These are phyloP conservation scores for Xiphorhynchus erythropygius DNA, from an alignment of 2,797 vertebrate genomes.

Conservation along the genomic window DNA sequence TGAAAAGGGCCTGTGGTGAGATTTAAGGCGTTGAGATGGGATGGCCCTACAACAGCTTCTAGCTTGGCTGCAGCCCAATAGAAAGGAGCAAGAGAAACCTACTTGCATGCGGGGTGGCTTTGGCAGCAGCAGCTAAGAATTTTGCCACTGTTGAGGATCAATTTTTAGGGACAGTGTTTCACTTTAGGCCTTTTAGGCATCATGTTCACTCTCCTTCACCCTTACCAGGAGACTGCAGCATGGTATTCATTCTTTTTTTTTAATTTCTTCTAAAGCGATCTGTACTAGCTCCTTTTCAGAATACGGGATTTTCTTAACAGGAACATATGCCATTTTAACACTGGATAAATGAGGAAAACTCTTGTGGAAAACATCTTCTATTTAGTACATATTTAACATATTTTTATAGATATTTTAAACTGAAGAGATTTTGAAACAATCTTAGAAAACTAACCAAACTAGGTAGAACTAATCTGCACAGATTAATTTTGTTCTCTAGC, in stretches of 20 bases:
- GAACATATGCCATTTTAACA: not conserved
- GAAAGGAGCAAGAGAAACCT: not conserved
- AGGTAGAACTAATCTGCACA: conserved; percentile 69
- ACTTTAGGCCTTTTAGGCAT: not conserved
- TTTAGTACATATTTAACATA: not conserved
- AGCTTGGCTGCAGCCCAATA: not conserved
- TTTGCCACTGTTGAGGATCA: not conserved
- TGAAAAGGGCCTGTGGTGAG: not conserved
- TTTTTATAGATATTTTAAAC: conserved; percentile 5
- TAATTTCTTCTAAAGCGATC: not conserved
- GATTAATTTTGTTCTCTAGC: conserved; percentile 75
- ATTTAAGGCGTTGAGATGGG: not conserved
- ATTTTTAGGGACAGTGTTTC: not conserved
- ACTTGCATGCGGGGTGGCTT: fast-evolving
- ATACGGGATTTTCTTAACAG: not conserved
- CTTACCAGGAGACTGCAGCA: not conserved
- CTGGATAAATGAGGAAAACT: not conserved
- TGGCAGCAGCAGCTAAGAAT: not conserved
- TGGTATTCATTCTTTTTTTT: not conserved
- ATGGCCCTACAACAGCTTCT: not conserved
- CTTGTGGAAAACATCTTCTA: not conserved
- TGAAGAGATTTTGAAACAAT: conserved; percentile 31
- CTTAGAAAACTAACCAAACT: conserved; percentile 45
- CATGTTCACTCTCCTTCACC: not conserved
- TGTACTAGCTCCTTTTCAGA: not conserved